Percentiles rank a stretch among this genome's conserved stretches.
Conservation (phyloP, 2,888 invertebrate genomes). For the Anthophora plumipes region DNA sequence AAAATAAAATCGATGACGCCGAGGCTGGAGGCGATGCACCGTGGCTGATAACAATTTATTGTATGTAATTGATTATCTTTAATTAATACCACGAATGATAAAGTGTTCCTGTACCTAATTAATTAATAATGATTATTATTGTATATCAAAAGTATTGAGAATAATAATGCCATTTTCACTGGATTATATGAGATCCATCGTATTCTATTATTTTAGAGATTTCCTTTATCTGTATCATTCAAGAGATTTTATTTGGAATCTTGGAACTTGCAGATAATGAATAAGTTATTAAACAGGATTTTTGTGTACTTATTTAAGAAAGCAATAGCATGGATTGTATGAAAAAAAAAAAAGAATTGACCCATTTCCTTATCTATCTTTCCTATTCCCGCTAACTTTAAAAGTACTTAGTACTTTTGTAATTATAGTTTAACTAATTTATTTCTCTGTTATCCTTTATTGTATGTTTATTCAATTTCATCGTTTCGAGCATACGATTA, state of each 20-base stretch:
- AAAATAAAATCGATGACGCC: constrained; percentile 37
- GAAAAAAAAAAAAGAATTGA: background rate
- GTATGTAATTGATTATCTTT: constrained; percentile 78
- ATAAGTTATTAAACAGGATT: constrained; percentile 13
- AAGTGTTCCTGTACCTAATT: constrained; percentile 84
- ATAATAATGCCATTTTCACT: constrained; percentile 84
- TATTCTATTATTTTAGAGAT: constrained; percentile 43
- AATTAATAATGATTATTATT: constrained; percentile 81
- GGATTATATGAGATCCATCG: constrained; percentile 70
- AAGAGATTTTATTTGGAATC: constrained; percentile 17
- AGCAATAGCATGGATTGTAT: constrained; percentile 23
- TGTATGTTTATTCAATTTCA: background rate
- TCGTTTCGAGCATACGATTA: background rate
- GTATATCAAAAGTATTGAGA: constrained; percentile 82
- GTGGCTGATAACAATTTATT: constrained; percentile 72
- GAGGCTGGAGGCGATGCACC: constrained; percentile 63
- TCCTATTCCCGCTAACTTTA: background rate
- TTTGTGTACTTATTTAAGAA: background rate
- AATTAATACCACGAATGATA: constrained; percentile 80
- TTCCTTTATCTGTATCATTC: constrained; percentile 35
- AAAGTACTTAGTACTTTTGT: background rate
- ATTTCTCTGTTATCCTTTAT: background rate
- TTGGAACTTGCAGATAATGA: constrained; percentile 14
- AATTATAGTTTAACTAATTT: background rate
- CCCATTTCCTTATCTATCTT: background rate